phyloP scores from a whole-genome alignment of 2,113 vertebrate genomes.

The Xiphophorus maculatus region DNA sequence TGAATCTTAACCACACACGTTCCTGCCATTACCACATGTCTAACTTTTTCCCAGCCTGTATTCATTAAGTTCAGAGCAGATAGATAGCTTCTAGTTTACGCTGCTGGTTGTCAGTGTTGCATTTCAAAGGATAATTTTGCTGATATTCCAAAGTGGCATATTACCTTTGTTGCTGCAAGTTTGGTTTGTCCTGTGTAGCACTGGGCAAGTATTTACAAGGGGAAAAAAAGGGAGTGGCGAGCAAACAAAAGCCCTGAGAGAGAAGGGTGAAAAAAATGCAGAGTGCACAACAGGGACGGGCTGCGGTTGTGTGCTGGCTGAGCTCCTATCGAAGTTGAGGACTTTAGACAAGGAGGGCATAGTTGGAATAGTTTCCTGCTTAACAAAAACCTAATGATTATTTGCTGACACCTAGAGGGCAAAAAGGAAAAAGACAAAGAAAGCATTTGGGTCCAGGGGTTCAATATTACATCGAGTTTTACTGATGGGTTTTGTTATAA shows the following conservation, averaged over 20 bases:
- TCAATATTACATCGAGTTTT: neutral
- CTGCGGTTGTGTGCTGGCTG: slow-evolving; percentile 35
- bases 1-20: neutral
- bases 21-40: neutral
- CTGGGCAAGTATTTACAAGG: slow-evolving; percentile 19
- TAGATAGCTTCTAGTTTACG: neutral
- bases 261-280: slow-evolving; percentile 16
- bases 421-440: slow-evolving; percentile 4
- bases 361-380: slow-evolving; percentile 69
- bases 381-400: slow-evolving; percentile 12
- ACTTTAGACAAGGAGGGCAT: slow-evolving; percentile 56
- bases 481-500: too few relatives aligned
- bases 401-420: slow-evolving; percentile 70
- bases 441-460: neutral
- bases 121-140: neutral
- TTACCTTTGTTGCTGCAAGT: neutral
- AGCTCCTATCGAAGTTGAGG: slow-evolving; percentile 66
- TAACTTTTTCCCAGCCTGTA: neutral
- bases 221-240: slow-evolving; percentile 59
- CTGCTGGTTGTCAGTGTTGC: neutral
- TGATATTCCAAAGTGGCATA: slow-evolving; percentile 13
- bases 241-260: slow-evolving; percentile 60
- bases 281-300: slow-evolving; percentile 36
- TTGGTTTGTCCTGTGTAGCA: slow-evolving; percentile 4
- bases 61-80: neutral